Conservation (phyloP, 1,140 invertebrate genomes). For the Papilio polyxenes region DNA sequence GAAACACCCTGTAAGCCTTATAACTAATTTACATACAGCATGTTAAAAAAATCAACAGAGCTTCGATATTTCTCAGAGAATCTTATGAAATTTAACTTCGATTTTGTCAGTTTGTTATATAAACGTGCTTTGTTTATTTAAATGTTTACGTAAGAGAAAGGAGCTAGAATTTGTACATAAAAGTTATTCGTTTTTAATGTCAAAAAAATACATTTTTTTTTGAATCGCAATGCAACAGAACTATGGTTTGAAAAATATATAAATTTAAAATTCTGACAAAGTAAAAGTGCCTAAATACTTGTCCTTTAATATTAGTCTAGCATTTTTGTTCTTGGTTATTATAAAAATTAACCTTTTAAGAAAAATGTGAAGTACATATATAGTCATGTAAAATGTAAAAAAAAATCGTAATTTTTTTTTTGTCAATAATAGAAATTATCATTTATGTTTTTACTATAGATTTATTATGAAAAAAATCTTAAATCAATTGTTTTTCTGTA, state of each 20-base stretch:
- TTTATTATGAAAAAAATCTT: no score
- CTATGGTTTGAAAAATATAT: conserved; percentile 4
- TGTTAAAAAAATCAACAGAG: conserved; percentile 10
- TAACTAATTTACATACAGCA: not conserved
- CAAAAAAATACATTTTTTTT: not conserved
- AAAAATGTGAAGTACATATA: not conserved
- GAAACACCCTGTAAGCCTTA: not conserved
- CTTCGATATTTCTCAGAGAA: not conserved
- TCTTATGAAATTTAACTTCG: not conserved
- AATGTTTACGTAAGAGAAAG: not conserved
- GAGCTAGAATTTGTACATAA: not conserved
- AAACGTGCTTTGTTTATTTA: conserved; percentile 18
- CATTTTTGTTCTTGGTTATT: not conserved
- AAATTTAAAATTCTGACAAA: not conserved
- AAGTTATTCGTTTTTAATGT: not conserved
- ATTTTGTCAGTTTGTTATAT: not conserved
- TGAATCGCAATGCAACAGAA: not conserved
- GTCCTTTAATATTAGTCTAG: not conserved
- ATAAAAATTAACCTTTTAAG: not conserved
- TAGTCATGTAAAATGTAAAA: not conserved
- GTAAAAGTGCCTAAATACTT: conserved; percentile 10
- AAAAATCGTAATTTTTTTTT: no score
- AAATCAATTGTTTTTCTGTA: no score
- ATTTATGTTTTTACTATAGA: no score
- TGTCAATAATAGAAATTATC: no score